phyloP scores from a whole-genome alignment of 2,888 invertebrate species.

The Brachynemurus nebulosus region DNA sequence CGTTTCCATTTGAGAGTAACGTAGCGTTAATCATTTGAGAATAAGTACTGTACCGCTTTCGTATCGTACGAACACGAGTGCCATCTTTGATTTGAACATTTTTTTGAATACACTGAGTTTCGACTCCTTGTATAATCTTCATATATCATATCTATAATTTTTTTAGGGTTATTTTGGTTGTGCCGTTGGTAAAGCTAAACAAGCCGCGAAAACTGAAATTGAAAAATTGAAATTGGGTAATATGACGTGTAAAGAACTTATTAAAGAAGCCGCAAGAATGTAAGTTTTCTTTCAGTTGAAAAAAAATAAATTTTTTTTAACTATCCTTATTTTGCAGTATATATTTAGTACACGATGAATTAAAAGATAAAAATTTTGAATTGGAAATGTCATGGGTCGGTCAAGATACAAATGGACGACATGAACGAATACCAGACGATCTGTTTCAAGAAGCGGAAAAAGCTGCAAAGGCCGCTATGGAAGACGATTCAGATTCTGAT shows the following conservation, averaged over 20 bases:
- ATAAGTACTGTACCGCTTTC: too few relatives aligned
- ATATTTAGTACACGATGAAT: conserved; percentile 80
- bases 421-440: conserved; percentile 65
- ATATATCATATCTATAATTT: too few relatives aligned
- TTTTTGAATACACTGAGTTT: too few relatives aligned
- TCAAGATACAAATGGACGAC: conserved; percentile 61
- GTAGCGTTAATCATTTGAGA: too few relatives aligned
- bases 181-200: conserved; percentile 97
- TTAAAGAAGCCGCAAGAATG: conserved; percentile 93
- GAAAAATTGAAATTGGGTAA: conserved; percentile 87
- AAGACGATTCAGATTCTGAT: conserved; percentile 76
- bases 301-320: neutral
- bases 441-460: conserved; percentile 73
- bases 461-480: conserved; percentile 76
- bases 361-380: conserved; percentile 93
- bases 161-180: conserved; percentile 87
- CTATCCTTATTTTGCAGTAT: conserved; percentile 41
- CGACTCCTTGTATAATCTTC: too few relatives aligned
- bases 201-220: conserved; percentile 98
- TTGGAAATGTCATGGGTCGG: conserved; percentile 92
- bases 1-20: too few relatives aligned
- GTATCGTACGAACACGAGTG: too few relatives aligned
- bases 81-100: too few relatives aligned
- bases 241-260: conserved; percentile 70
- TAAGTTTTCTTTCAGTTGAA: conserved; percentile 30